phyloP scores from a whole-genome alignment of 2,888 invertebrate genomes.

The Orthosia cruda region DNA sequence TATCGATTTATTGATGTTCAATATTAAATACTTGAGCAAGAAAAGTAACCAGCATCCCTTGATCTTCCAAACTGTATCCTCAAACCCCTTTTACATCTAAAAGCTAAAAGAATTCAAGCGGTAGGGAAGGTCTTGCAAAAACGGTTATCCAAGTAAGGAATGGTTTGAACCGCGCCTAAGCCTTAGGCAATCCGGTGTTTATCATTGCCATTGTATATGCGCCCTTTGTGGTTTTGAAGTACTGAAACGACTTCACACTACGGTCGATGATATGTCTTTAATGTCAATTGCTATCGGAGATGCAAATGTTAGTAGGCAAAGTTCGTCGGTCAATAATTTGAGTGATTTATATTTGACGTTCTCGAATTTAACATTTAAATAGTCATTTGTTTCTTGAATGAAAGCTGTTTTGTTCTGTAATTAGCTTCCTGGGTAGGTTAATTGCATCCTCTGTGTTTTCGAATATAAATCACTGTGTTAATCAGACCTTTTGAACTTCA shows the following conservation, averaged over 20 bases:
- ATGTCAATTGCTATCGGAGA: slow-evolving; percentile 74
- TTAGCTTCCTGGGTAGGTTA: slow-evolving; percentile 32
- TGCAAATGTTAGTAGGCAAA: slow-evolving; percentile 65
- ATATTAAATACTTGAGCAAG: slow-evolving; percentile 87
- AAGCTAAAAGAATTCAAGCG: slow-evolving; percentile 53
- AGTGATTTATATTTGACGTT: slow-evolving; percentile 54
- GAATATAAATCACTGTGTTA: slow-evolving; percentile 22
- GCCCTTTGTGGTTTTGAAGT: slow-evolving; percentile 81
- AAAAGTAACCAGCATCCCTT: slow-evolving; percentile 77
- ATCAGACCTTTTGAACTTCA: not conserved
- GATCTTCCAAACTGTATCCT: slow-evolving; percentile 74
- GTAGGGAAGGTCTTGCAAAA: slow-evolving; percentile 72
- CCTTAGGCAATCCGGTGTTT: slow-evolving; percentile 86
- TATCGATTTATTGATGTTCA: slow-evolving; percentile 89
- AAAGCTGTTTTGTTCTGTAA: slow-evolving; percentile 20
- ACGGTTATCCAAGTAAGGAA: slow-evolving; percentile 75
- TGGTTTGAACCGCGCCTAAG: slow-evolving; percentile 81
- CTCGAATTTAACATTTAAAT: slow-evolving; percentile 40
- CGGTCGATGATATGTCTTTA: slow-evolving; percentile 77
- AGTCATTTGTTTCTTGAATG: slow-evolving; percentile 26
- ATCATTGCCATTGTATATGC: slow-evolving; percentile 86
- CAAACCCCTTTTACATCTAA: slow-evolving; percentile 52
- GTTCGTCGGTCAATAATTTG: slow-evolving; percentile 65
- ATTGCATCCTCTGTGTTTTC: slow-evolving; percentile 19
- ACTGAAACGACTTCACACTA: slow-evolving; percentile 76